Percentiles rank a stretch among this genome's conserved stretches.
phyloP scores from a whole-genome alignment of 2,797 vertebrate species.

The Anguilla megastoma region DNA sequence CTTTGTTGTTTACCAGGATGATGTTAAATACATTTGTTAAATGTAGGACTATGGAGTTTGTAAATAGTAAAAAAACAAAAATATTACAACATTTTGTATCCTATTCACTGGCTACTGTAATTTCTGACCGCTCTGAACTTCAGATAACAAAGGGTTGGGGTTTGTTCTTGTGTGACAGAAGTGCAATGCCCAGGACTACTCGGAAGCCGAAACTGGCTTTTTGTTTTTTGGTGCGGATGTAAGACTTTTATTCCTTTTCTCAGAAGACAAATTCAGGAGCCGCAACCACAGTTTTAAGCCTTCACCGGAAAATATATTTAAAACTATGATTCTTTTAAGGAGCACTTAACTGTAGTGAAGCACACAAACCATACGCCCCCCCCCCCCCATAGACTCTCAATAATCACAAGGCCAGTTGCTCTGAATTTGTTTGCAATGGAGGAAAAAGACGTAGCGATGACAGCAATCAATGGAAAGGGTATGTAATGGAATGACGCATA shows the following conservation, averaged over 20 bases:
- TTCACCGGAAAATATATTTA: conserved; percentile 25
- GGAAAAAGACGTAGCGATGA: conserved; percentile 27
- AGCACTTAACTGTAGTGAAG: conserved; percentile 56
- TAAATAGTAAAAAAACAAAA: conserved; percentile 51
- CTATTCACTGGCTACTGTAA: conserved; percentile 59
- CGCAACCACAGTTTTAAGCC: conserved; percentile 38
- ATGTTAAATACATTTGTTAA: conserved; percentile 58
- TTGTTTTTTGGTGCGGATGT: conserved; percentile 48
- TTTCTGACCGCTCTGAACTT: conserved; percentile 52
- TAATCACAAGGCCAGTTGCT: conserved; percentile 42
- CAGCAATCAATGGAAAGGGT: conserved; percentile 48
- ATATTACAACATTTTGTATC: conserved; percentile 54
- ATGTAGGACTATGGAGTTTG: conserved; percentile 59
- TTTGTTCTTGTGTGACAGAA: conserved; percentile 37
- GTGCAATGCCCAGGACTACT: conserved; percentile 54
- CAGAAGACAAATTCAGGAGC: conserved; percentile 46
- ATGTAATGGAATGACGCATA: conserved; percentile 49
- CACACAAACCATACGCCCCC: conserved; percentile 46
- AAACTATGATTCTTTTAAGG: conserved; percentile 34
- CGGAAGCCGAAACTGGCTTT: conserved; percentile 47
- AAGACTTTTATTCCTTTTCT: conserved; percentile 24
- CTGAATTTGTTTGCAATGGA: conserved; percentile 30
- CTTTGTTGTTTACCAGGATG: conserved; percentile 49
- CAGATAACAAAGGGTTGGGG: conserved; percentile 33
- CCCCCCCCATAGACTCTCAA: conserved; percentile 35